Evolutionary conservation across 2,888 invertebrate species (phyloP), one percentile per base, ranked within the genome.

Genomic region (Nomada lathburiana): DNA sequence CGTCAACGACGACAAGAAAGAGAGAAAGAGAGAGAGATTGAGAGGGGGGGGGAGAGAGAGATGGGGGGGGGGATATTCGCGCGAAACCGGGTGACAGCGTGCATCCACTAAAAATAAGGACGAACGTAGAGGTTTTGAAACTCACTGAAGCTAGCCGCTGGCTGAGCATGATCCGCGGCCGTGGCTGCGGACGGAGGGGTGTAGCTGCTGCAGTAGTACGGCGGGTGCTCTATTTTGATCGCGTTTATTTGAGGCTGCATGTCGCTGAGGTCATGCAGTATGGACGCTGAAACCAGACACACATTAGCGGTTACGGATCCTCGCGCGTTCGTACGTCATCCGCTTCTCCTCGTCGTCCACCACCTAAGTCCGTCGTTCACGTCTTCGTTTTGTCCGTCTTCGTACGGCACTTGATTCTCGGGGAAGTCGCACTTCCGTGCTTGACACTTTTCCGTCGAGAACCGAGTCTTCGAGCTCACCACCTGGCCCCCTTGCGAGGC

Each of bases 201-300:
- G 94, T 97, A 97, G 94, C 96, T 97, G 94, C 96, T 96, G 94
- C 97, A 97, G 94, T 97, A 97, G 94, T 97, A 97, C 90, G 96
- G 95, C 88, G 97, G 96, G 94, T 96, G 97, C 95, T 98, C 97
- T 94, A 97, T 95, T 95, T 97, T 97, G 92, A 97, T 97, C 91
- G 96, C 96, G 94, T 96, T 96, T 93, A 96, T 95, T 95, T 96
- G 89, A 95, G 96, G 92, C 95, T 96, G 94, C 94, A 96, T 96
- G 90, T 97, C 97, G 84, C 96, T 97, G 86, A 97, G 96, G 94
- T 98, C 98, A 95, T 98, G 98, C 94, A 98, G 96, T 94, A 99
- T 98, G 93, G 98, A 98, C 89, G 98, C 98, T 98, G 96, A 90
- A 96, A 95, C 92, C 94, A 91, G 91, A 93, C 92, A 91, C 90